phyloP scores from a whole-genome alignment of 2,113 vertebrate species.

The Leucosticte australis region DNA sequence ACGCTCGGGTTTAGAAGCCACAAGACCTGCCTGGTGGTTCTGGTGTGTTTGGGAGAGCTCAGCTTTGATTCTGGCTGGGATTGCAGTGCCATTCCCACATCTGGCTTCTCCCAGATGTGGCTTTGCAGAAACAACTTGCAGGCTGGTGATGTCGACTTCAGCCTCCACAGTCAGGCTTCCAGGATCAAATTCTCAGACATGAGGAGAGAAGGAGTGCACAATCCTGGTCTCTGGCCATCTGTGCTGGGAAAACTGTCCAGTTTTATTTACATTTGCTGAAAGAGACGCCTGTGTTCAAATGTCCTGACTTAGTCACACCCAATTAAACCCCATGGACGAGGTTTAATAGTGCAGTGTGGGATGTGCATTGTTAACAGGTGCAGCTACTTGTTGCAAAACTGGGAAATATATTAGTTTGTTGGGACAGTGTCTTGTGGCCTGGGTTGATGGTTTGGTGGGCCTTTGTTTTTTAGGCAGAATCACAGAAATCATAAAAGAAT shows the following conservation, averaged over 20 bases:
- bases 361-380: not conserved
- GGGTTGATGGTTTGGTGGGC: not conserved
- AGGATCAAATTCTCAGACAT: not conserved
- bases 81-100: not conserved
- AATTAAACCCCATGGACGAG: rapidly evolving
- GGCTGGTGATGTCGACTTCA: not conserved
- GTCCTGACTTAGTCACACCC: not conserved
- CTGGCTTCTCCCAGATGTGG: not conserved
- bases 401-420: not conserved
- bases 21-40: not conserved
- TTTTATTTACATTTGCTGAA: not conserved
- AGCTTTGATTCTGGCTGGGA: not conserved
- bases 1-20: rapidly evolving
- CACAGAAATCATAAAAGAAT: not conserved
- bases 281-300: not conserved
- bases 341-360: not conserved
- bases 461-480: not conserved
- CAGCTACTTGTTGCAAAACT: not conserved
- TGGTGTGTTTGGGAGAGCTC: not conserved
- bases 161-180: not conserved
- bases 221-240: not conserved
- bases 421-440: not conserved
- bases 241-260: not conserved
- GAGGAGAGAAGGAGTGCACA: not conserved
- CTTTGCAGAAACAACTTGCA: not conserved